Conservation (phyloP, 2,888 invertebrate genomes). For the Drosophila kuntzei region DNA sequence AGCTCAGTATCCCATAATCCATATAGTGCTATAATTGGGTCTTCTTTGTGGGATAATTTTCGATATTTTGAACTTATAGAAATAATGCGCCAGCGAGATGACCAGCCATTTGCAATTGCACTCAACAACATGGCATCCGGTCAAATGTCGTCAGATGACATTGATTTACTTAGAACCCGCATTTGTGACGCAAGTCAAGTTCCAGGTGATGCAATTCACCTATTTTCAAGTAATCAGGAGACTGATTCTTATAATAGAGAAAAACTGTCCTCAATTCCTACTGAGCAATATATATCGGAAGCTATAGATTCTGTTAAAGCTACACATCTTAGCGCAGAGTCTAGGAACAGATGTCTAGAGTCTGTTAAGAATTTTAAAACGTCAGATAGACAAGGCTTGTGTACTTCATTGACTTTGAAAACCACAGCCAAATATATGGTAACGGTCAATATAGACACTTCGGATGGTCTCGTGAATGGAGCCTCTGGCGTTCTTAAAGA, state of each 20-base stretch:
- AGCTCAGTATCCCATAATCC: not conserved
- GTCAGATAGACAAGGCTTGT: too few species aligned
- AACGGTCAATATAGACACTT: too few species aligned
- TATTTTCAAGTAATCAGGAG: not conserved
- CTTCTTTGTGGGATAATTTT: conserved; percentile 17
- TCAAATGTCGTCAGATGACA: not conserved
- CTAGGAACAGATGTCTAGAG: not conserved
- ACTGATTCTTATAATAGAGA: not conserved
- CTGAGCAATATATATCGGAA: not conserved
- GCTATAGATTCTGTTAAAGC: not conserved
- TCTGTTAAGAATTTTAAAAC: not conserved
- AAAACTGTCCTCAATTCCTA: not conserved
- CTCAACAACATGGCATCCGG: conserved; percentile 26
- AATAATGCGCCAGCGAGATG: conserved; percentile 7
- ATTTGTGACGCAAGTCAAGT: too few species aligned
- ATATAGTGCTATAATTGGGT: conserved; percentile 11
- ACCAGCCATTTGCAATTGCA: conserved; percentile 17
- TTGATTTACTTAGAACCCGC: too few species aligned
- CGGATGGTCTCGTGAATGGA: too few species aligned
- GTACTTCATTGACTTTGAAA: too few species aligned
- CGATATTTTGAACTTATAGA: conserved; percentile 14
- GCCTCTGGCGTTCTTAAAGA: too few species aligned
- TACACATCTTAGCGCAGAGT: not conserved
- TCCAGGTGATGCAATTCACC: not conserved
- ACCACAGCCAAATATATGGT: too few species aligned